These are phyloP conservation scores for Eupithecia centaureata DNA, from an alignment of 2,888 invertebrate species.

Conservation along the genomic window DNA sequence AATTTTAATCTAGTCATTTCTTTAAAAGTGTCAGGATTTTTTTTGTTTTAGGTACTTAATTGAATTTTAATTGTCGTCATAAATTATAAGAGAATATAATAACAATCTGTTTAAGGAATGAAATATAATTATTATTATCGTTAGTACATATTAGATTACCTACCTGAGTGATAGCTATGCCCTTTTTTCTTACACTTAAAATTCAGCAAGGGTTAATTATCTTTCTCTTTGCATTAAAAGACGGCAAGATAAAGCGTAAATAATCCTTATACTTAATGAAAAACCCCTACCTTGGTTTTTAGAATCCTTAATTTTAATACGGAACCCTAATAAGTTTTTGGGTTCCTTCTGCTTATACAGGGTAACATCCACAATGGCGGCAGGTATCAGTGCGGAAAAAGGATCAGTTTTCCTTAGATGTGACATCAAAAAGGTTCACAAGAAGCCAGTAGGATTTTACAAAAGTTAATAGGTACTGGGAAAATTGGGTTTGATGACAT, in stretches of 20 bases:
- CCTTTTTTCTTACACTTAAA: background rate
- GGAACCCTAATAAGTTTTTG: slow-evolving; percentile 15
- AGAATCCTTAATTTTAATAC: background rate
- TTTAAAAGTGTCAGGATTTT: too few relatives aligned
- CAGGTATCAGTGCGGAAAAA: slow-evolving; percentile 77
- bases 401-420: slow-evolving; percentile 79
- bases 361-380: slow-evolving; percentile 66
- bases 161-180: background rate
- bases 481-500: slow-evolving; percentile 51
- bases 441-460: slow-evolving; percentile 52
- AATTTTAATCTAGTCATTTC: too few relatives aligned
- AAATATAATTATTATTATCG: too few relatives aligned
- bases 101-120: too few relatives aligned
- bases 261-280: background rate
- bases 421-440: slow-evolving; percentile 67
- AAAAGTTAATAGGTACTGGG: slow-evolving; percentile 48
- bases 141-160: too few relatives aligned
- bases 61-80: too few relatives aligned
- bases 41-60: too few relatives aligned
- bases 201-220: background rate
- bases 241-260: background rate
- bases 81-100: too few relatives aligned
- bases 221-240: background rate
- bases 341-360: background rate
- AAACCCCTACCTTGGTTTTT: background rate